Conservation (phyloP, 2,888 invertebrate genomes). For the Acronicta alni region DNA sequence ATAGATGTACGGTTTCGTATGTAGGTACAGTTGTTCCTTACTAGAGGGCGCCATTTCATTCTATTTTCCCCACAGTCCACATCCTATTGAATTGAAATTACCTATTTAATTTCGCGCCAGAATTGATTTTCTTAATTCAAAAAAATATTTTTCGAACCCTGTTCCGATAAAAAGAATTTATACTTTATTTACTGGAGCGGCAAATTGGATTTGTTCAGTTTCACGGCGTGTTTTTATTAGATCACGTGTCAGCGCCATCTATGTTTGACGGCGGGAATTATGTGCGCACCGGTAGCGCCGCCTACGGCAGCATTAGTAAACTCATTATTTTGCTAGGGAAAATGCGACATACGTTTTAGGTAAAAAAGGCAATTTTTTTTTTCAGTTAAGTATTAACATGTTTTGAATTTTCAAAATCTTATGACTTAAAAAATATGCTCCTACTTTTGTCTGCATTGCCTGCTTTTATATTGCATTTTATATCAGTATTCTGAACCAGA, state of each 20-base stretch:
- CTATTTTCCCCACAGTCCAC: no score
- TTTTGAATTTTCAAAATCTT: no score
- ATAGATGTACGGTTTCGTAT: no score
- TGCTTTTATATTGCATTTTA: no score
- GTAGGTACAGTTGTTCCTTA: not conserved
- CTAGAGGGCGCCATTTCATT: not conserved
- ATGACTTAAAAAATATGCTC: no score
- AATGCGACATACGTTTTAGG: no score
- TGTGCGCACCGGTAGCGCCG: constrained; percentile 53
- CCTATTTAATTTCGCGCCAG: constrained; percentile 11
- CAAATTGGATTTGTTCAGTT: constrained; percentile 66
- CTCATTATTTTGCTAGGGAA: constrained; percentile 46
- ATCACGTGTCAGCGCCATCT: constrained; percentile 73
- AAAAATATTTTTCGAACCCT: constrained; percentile 45
- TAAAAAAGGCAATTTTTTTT: no score
- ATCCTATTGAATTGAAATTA: constrained; percentile 9
- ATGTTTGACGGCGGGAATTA: constrained; percentile 66
- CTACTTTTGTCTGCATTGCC: no score
- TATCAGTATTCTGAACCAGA: no score
- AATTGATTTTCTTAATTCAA: constrained; percentile 38
- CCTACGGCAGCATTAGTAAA: constrained; percentile 44
- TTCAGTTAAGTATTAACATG: no score
- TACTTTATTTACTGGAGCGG: constrained; percentile 59
- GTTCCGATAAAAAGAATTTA: constrained; percentile 48
- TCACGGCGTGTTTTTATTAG: constrained; percentile 64